Conservation (phyloP, 2,888 invertebrate species). For the Portevinia maculata region DNA sequence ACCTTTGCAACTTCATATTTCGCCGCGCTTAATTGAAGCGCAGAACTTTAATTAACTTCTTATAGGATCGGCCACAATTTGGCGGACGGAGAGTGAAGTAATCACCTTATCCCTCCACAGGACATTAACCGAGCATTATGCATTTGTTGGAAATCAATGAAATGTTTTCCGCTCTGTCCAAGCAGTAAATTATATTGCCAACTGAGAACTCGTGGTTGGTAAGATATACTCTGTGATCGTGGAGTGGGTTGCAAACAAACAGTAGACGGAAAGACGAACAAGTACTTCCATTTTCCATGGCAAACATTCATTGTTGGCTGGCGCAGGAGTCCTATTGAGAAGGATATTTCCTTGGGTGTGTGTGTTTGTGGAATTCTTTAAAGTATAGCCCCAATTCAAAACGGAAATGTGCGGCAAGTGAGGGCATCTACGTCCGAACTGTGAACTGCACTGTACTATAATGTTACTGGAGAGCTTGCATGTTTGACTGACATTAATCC, state of each 20-base stretch:
- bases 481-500: conserved; percentile 70
- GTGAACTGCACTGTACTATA: conserved; percentile 55
- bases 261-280: conserved; percentile 38
- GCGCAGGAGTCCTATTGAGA: conserved; percentile 29
- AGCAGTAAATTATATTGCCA: conserved; percentile 24
- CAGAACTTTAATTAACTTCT: conserved; percentile 63
- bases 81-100: not conserved
- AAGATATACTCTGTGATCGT: conserved; percentile 3
- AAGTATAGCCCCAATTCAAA: conserved; percentile 52
- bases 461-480: conserved; percentile 60
- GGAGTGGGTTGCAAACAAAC: conserved; percentile 15
- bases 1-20: conserved; percentile 48
- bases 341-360: conserved; percentile 51
- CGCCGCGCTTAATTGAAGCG: conserved; percentile 60
- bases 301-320: conserved; percentile 3
- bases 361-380: conserved; percentile 43
- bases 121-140: conserved; percentile 15
- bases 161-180: conserved; percentile 3
- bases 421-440: conserved; percentile 22
- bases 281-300: conserved; percentile 51
- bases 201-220: not conserved
- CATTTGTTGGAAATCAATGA: conserved; percentile 33
- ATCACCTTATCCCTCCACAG: conserved; percentile 16
- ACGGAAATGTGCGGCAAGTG: conserved; percentile 63
- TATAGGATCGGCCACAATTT: conserved; percentile 1